Evolutionary conservation across 1,140 invertebrate genomes (phyloP).

Genomic region (Eupristina koningsbergeri): DNA sequence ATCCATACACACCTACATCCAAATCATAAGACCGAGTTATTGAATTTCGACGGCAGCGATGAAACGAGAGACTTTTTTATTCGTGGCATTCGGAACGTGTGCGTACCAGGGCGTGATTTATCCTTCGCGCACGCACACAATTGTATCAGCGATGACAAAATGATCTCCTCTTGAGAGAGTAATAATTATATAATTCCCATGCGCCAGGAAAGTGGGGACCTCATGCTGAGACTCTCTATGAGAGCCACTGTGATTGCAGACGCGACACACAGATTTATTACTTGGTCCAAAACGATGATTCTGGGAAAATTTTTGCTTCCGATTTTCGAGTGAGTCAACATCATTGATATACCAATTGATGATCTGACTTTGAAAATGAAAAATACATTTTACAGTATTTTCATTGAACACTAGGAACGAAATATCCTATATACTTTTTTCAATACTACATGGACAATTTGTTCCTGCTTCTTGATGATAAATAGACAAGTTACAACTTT

Average conservation of each 20-base stretch:
- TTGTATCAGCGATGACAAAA: conserved; percentile 12
- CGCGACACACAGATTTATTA: neutral
- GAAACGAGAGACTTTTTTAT: conserved; percentile 39
- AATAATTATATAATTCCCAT: conserved; percentile 52
- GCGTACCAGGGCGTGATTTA: conserved; percentile 43
- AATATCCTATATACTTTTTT: too few species aligned
- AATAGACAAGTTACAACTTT: too few species aligned
- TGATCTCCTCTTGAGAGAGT: conserved; percentile 49
- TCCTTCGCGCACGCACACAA: neutral
- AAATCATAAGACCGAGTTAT: conserved; percentile 13
- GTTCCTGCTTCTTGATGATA: too few species aligned
- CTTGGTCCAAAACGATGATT: neutral
- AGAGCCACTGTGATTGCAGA: neutral
- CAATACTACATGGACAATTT: too few species aligned
- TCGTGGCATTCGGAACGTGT: neutral
- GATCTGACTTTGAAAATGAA: neutral
- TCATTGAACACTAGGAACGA: too few species aligned
- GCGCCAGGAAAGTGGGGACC: conserved; percentile 10
- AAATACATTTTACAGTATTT: too few species aligned
- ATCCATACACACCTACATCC: neutral
- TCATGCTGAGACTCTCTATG: conserved; percentile 27
- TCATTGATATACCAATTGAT: neutral
- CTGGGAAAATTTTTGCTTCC: neutral
- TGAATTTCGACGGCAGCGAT: conserved; percentile 19
- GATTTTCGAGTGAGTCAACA: neutral